Percentiles rank a stretch among this genome's conserved stretches.
phyloP scores from a whole-genome alignment of 2,113 vertebrate species.

The Muscicapa adusta region DNA sequence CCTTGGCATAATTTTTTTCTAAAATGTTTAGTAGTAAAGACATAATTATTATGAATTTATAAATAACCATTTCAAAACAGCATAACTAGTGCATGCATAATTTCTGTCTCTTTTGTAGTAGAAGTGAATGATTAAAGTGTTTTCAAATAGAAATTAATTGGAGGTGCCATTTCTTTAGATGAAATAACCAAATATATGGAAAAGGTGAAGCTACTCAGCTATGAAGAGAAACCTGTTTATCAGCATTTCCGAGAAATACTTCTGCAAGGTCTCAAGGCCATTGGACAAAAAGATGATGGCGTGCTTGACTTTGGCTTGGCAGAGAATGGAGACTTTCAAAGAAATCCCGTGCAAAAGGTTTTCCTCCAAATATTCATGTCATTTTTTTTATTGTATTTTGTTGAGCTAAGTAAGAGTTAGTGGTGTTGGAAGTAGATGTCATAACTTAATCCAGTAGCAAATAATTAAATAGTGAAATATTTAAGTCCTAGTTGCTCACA shows the following conservation, averaged over 20 bases:
- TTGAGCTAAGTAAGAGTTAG: background rate
- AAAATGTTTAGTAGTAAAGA: background rate
- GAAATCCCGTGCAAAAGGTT: constrained; percentile 66
- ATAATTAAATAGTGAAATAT: background rate
- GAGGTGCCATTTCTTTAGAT: constrained; percentile 70
- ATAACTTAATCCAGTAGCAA: background rate
- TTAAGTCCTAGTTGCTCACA: background rate
- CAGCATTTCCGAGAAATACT: constrained; percentile 83
- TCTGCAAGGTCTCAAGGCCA: constrained; percentile 81
- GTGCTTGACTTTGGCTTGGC: constrained; percentile 75
- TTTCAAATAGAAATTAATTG: constrained; percentile 23
- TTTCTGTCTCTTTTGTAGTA: background rate
- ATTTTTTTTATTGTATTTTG: constrained; percentile 7
- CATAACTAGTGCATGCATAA: background rate
- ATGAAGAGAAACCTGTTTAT: constrained; percentile 85
- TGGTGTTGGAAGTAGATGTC: background rate
- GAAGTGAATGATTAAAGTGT: background rate
- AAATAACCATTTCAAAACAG: constrained; percentile 11
- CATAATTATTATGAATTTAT: constrained; percentile 22
- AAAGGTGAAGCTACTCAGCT: constrained; percentile 80
- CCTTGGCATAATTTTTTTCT: constrained; percentile 15
- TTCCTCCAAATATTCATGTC: background rate
- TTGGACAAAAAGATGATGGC: constrained; percentile 81
- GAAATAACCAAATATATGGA: constrained; percentile 90
- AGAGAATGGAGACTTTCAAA: constrained; percentile 61